Conservation (phyloP, 2,888 invertebrate species). For the Sussaba pulchella region DNA sequence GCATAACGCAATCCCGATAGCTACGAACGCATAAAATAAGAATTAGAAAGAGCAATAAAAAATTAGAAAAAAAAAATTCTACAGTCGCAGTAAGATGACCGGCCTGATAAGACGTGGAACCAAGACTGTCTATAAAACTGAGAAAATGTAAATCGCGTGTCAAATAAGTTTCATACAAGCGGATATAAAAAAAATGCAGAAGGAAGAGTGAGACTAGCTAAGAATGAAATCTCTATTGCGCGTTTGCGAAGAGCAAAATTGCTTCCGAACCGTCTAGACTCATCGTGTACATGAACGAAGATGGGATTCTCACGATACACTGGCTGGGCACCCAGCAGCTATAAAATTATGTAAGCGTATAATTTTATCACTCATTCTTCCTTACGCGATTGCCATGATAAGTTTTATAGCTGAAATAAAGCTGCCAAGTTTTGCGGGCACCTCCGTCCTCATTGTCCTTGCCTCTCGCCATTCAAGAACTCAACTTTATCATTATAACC, state of each 20-base stretch:
- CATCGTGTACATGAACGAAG: constrained; percentile 31
- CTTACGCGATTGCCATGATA: constrained; percentile 67
- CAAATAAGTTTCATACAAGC: constrained; percentile 56
- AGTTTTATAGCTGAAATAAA: constrained; percentile 65
- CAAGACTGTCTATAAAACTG: neutral
- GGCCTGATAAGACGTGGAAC: constrained; percentile 3
- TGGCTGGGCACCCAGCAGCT: constrained; percentile 49
- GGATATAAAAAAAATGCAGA: constrained; percentile 28
- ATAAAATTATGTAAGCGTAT: constrained; percentile 70
- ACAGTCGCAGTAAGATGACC: neutral
- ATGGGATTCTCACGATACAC: constrained; percentile 63
- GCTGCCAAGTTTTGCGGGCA: constrained; percentile 30
- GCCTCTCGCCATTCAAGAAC: constrained; percentile 8
- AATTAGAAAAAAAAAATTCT: neutral
- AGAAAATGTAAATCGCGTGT: constrained; percentile 59
- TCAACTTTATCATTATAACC: constrained; percentile 40
- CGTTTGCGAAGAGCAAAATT: constrained; percentile 51
- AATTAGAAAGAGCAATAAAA: neutral
- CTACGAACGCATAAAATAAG: neutral
- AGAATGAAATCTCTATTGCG: constrained; percentile 50
- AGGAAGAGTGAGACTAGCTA: constrained; percentile 21
- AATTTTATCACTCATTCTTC: constrained; percentile 71
- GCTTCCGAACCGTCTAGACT: constrained; percentile 38
- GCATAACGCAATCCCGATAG: neutral
- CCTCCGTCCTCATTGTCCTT: constrained; percentile 55